Percentiles rank a stretch among this genome's conserved stretches.
These are phyloP conservation scores for Psophia crepitans DNA, from an alignment of 2,113 vertebrate genomes.

Conservation along the genomic window DNA sequence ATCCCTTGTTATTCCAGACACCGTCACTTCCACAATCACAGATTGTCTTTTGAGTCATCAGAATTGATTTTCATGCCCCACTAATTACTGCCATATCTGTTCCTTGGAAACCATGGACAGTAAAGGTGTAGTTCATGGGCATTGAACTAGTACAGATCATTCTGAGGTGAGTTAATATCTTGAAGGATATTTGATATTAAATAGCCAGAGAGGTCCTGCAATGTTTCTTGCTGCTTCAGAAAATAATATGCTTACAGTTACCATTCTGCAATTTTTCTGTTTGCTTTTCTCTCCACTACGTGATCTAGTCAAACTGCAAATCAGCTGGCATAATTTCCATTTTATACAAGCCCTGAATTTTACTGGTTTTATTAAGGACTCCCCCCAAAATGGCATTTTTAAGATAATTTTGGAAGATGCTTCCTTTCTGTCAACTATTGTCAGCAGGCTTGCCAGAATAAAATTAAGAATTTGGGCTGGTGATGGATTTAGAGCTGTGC, in stretches of 20 bases:
- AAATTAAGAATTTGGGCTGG: neutral
- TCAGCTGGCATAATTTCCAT: neutral
- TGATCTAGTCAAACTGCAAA: neutral
- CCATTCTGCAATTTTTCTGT: neutral
- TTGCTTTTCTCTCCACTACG: neutral
- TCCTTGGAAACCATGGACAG: neutral
- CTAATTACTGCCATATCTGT: neutral
- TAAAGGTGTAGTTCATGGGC: neutral
- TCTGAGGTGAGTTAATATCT: neutral
- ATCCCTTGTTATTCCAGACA: neutral
- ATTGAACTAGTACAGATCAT: neutral
- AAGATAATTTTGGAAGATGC: neutral
- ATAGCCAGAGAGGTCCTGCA: neutral
- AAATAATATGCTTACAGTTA: neutral
- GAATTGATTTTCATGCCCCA: conserved; percentile 3
- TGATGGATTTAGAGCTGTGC: neutral
- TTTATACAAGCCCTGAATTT: neutral
- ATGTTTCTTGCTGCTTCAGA: neutral
- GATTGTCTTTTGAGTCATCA: conserved; percentile 10
- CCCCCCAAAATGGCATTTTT: neutral
- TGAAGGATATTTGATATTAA: neutral
- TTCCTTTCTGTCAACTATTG: neutral
- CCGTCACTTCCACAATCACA: neutral
- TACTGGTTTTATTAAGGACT: neutral
- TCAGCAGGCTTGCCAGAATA: neutral